These are phyloP conservation scores for Zalophus californianus DNA, from an alignment of 2,797 vertebrate species.

Conservation along the genomic window DNA sequence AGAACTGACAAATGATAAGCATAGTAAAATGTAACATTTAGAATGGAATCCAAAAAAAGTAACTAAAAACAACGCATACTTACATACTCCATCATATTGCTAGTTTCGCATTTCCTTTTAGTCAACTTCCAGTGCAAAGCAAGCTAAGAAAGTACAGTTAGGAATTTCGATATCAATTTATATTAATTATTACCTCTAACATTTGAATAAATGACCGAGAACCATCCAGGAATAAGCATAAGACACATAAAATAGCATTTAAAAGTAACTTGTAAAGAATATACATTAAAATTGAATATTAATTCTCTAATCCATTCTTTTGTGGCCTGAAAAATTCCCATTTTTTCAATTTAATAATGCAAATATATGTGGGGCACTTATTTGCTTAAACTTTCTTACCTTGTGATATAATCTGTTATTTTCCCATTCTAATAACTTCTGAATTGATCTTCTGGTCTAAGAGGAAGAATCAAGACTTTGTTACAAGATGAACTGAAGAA, in stretches of 20 bases:
- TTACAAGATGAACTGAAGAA: constrained; percentile 75
- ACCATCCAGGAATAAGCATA: background rate
- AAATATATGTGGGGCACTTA: constrained; percentile 25
- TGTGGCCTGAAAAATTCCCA: constrained; percentile 37
- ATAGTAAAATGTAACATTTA: background rate
- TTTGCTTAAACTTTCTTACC: constrained; percentile 89
- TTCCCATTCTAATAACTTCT: constrained; percentile 99
- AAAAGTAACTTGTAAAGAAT: constrained; percentile 53
- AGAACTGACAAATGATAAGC: background rate
- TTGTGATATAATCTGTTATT: constrained; percentile 99
- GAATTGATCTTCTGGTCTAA: constrained; percentile 98
- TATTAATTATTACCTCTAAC: constrained; percentile 52
- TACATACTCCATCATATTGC: constrained; percentile 99
- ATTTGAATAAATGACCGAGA: constrained; percentile 60
- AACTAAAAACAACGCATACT: constrained; percentile 86
- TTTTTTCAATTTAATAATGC: constrained; percentile 48
- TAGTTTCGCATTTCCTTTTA: constrained; percentile 99
- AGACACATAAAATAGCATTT: constrained; percentile 2
- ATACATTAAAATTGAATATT: constrained; percentile 42
- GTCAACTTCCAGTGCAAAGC: constrained; percentile 99
- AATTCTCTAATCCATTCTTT: constrained; percentile 58
- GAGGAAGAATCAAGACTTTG: constrained; percentile 77
- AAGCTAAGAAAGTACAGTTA: constrained; percentile 90
- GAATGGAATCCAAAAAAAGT: background rate
- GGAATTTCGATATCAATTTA: constrained; percentile 63